Evolutionary conservation across 1,140 invertebrate genomes (phyloP), one percentile per base, ranked within the genome.

Genomic region (Holcopasites calliopsidis): DNA sequence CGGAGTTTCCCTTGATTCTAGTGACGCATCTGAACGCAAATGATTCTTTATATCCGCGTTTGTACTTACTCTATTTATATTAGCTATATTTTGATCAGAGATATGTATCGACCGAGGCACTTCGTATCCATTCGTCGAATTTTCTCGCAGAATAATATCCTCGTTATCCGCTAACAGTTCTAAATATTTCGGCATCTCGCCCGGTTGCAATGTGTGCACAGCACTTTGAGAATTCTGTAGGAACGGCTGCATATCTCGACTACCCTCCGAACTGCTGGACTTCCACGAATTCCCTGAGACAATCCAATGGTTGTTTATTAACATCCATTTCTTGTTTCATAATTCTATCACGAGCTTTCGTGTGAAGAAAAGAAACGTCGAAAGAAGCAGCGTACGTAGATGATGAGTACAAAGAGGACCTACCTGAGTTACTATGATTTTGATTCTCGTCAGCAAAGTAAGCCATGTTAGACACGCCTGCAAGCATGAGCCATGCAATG

Each of bases 111-210:
- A 90, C 58, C 93, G 86, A 16, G 94, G 94, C 21, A 94, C 87
- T 87, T 94, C 94, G 84, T 94, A 94, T 10, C 92, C 93, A 79
- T 93, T 93, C 49, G 88, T 87, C 2, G 90, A 86, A n/a, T 89
- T 88, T 16, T 90, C 88, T 3, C 86, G 69, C 10, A 90, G 84
- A 8, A 92, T 88, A 47, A 89, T 88, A 72, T 92, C 92, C 49
- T 93, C 91, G 79, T 80, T 85, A 40, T 91, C 88, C 7, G 89
- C 86, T 35, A 94, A 87, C 47, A 94, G 80, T 80, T 94, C 93
- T 7, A 94, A 80, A 84, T 94, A 94, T 76, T 94, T 94, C 0
- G 93, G 93, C 18, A 86, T 47, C 64, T 88, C 87, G 4, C 73
- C 55, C 13, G 88, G 80, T 71, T 88, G 83, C 1, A 83, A 74